phyloP scores from a whole-genome alignment of 2,797 vertebrate species.

The Sciurus carolinensis region DNA sequence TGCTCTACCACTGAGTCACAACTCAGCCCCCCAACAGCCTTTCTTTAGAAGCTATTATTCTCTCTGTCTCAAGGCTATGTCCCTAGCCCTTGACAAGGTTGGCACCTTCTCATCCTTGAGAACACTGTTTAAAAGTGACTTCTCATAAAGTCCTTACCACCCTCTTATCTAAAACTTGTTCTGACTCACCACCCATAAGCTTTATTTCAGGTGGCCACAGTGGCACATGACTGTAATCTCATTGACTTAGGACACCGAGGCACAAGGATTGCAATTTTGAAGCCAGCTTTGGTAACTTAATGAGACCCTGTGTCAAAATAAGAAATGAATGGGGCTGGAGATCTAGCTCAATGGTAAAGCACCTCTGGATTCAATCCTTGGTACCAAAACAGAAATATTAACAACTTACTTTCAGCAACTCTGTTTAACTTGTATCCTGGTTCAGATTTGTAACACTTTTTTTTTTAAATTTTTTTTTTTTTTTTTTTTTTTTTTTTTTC shows the following conservation, averaged over 20 bases:
- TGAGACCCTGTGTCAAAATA: no score
- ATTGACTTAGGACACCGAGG: no score
- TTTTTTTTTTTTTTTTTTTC: background rate
- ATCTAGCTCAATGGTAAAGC: no score
- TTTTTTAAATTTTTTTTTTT: background rate
- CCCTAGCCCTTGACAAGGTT: background rate
- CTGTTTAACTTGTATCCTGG: background rate
- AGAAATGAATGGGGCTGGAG: no score
- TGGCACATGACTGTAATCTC: no score
- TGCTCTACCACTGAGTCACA: no score
- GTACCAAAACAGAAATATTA: no score
- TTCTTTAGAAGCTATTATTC: background rate
- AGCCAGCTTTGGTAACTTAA: no score
- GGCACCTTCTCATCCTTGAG: background rate
- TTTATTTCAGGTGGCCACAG: background rate
- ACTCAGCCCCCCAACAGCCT: background rate
- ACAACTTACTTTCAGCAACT: background rate
- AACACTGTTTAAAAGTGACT: background rate
- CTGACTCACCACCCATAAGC: background rate
- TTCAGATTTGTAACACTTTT: background rate
- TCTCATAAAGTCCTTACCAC: constrained; percentile 2
- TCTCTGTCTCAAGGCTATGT: background rate
- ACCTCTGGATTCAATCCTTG: no score
- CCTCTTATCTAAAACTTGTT: background rate
- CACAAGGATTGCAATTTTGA: no score